A percentile compares a stretch with the other conserved stretches of the same genome.
These are phyloP conservation scores for Prunella himalayana DNA, from an alignment of 2,113 vertebrate genomes.

Conservation along the genomic window DNA sequence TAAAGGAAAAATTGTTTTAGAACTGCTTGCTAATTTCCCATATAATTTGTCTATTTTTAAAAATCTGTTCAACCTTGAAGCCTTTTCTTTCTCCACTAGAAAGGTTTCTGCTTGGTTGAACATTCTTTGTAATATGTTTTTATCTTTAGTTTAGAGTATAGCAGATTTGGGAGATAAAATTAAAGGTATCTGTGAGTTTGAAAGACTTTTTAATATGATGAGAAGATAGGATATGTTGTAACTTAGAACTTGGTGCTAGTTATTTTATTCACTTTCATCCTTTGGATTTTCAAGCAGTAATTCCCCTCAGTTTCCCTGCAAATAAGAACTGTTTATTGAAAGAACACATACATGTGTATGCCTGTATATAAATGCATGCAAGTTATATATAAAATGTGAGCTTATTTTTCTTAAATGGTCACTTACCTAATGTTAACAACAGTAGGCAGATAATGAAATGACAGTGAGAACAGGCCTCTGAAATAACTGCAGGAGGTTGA, in stretches of 20 bases:
- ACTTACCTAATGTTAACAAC: not conserved
- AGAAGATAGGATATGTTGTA: not conserved
- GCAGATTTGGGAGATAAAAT: not conserved
- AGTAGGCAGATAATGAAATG: not conserved
- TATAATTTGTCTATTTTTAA: not conserved
- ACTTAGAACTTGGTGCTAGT: not conserved
- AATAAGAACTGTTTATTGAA: not conserved
- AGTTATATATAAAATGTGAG: not conserved
- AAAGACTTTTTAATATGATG: not conserved
- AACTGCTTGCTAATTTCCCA: not conserved
- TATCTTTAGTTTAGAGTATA: not conserved
- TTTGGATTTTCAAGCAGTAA: not conserved
- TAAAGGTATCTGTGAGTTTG: not conserved
- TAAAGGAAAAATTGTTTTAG: not conserved
- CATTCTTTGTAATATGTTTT: not conserved
- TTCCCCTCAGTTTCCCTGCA: not conserved
- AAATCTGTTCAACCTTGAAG: not conserved
- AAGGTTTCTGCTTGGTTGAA: not conserved
- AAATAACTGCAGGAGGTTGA: not conserved
- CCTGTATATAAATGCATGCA: not conserved
- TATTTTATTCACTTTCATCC: not conserved
- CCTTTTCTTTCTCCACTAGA: not conserved
- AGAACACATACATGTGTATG: fast-evolving
- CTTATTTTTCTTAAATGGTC: not conserved
- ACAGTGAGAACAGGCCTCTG: not conserved